Evolutionary conservation across 2,113 vertebrate species (phyloP).

Genomic region (Azemiops feae): DNA sequence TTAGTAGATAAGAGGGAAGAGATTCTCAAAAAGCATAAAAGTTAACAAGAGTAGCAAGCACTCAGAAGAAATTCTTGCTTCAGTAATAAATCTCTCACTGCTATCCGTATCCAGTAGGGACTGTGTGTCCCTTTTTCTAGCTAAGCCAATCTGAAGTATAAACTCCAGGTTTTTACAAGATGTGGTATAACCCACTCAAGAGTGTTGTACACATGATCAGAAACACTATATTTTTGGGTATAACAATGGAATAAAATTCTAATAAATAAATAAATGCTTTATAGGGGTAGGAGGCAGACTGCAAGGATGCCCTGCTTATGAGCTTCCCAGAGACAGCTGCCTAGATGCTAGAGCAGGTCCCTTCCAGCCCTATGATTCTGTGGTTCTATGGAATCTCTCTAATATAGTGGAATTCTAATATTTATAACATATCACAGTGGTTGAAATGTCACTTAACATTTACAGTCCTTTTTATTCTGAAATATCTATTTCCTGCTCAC

Average conservation of each 20-base stretch:
- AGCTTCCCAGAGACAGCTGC: neutral
- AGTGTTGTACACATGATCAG: neutral
- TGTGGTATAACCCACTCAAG: neutral
- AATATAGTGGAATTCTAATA: neutral
- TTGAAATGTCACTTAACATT: neutral
- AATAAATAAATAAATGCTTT: neutral
- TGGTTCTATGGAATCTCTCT: neutral
- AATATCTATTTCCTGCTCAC: slow-evolving; percentile 61
- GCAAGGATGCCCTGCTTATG: neutral
- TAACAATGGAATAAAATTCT: no score
- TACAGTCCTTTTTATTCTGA: neutral
- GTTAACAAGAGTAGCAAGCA: neutral
- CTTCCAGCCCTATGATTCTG: neutral
- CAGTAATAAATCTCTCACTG: neutral
- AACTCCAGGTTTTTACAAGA: neutral
- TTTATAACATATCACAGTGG: neutral
- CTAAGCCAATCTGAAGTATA: neutral
- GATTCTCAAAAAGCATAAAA: neutral
- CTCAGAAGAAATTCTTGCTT: neutral
- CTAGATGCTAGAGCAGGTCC: neutral
- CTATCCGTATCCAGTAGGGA: neutral
- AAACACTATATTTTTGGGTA: neutral
- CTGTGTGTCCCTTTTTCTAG: neutral
- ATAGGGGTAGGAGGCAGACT: neutral
- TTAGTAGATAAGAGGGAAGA: neutral